Percentiles rank a stretch among this genome's conserved stretches.
These are phyloP conservation scores for Lomographa bimaculata DNA, from an alignment of 2,888 invertebrate species.

Conservation along the genomic window DNA sequence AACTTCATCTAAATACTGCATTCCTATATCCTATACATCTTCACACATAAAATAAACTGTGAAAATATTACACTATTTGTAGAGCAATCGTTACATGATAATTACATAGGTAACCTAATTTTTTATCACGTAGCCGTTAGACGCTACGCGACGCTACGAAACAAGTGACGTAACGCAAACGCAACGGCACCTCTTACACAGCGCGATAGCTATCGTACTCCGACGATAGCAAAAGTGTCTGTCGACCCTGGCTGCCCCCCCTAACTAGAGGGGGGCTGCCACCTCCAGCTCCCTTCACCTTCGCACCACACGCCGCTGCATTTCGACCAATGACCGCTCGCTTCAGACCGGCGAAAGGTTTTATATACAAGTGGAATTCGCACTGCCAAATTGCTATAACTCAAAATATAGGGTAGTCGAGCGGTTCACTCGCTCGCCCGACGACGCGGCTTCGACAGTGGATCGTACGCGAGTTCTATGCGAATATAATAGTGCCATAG, in stretches of 20 bases:
- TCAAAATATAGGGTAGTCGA: slow-evolving; percentile 86
- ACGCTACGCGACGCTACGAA: slow-evolving; percentile 16
- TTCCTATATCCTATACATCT: no score
- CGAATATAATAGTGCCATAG: slow-evolving; percentile 46
- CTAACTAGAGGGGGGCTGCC: slow-evolving; percentile 48
- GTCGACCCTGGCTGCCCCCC: slow-evolving; percentile 77
- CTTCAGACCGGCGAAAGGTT: slow-evolving; percentile 85
- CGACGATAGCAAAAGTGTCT: slow-evolving; percentile 80
- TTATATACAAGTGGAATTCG: slow-evolving; percentile 86
- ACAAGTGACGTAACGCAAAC: slow-evolving; percentile 55
- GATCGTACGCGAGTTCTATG: slow-evolving; percentile 50
- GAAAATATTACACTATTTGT: no score
- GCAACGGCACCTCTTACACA: slow-evolving; percentile 56
- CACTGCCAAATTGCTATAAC: slow-evolving; percentile 83
- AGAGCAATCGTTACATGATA: no score
- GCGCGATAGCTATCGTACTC: slow-evolving; percentile 62
- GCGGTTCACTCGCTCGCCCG: slow-evolving; percentile 71
- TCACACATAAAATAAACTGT: no score
- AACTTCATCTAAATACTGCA: no score
- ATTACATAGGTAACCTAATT: no score
- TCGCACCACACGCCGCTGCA: slow-evolving; percentile 63
- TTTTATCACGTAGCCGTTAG: no score
- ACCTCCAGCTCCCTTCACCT: slow-evolving; percentile 76
- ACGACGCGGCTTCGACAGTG: slow-evolving; percentile 29
- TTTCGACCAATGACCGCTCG: slow-evolving; percentile 76